These are phyloP conservation scores for mouse (Mus musculus) DNA, from an alignment of 2,113 vertebrate species.

Conservation along the genomic window GRCm39 chr1:98391501-98392000, in stretches of 20 bases:
- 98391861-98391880: not conserved
- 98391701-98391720: not conserved
- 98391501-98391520: not conserved
- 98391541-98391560: not conserved
- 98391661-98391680: no score
- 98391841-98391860: not conserved
- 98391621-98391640: not conserved
- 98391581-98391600: not conserved
- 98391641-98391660: not conserved
- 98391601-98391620: not conserved
- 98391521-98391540: not conserved
- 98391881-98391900: not conserved
- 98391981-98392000: not conserved
- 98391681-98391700: not conserved
- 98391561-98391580: not conserved
- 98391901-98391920: not conserved
- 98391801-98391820: not conserved
- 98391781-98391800: not conserved
- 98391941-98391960: not conserved
- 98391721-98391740: not conserved
- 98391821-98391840: not conserved
- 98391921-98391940: not conserved
- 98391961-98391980: not conserved
- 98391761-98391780: not conserved
- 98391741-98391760: not conserved